Evolutionary conservation across 2,888 invertebrate species (phyloP).

Genomic region (Apeira syringaria): DNA sequence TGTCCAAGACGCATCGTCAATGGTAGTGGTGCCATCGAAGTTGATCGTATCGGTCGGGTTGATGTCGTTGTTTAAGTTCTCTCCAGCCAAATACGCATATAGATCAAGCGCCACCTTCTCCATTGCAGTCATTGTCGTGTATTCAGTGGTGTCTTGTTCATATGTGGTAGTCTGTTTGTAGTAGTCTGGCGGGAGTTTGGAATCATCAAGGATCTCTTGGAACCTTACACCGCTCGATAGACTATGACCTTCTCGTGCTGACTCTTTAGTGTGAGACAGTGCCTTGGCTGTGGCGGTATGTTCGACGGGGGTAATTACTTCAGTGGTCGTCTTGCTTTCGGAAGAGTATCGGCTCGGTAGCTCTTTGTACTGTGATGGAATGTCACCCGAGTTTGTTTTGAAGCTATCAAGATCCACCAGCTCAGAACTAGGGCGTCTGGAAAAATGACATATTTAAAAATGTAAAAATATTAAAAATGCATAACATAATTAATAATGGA

Average conservation of each 20-base stretch:
- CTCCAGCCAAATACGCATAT: conserved; percentile 89
- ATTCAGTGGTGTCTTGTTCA: conserved; percentile 82
- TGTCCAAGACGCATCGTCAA: conserved; percentile 62
- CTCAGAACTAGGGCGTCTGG: conserved; percentile 89
- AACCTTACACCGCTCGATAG: conserved; percentile 61
- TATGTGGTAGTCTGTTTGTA: conserved; percentile 68
- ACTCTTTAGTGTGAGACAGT: conserved; percentile 56
- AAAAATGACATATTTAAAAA: conserved; percentile 9
- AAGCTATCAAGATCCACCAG: conserved; percentile 92
- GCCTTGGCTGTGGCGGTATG: conserved; percentile 48
- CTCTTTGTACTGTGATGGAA: conserved; percentile 80
- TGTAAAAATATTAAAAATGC: too few species aligned
- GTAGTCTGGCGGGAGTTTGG: conserved; percentile 68
- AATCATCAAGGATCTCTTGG: conserved; percentile 71
- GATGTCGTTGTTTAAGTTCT: conserved; percentile 85
- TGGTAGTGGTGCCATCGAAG: conserved; percentile 66
- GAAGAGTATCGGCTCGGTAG: conserved; percentile 70
- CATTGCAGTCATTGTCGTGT: conserved; percentile 87
- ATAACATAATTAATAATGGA: too few species aligned
- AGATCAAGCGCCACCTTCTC: conserved; percentile 93
- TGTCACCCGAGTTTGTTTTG: conserved; percentile 87
- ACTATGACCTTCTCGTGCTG: conserved; percentile 67
- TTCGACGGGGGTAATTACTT: conserved; percentile 79
- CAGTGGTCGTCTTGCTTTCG: conserved; percentile 76
- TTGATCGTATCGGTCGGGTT: conserved; percentile 56